Evolutionary conservation across 1,140 invertebrate genomes (phyloP).

Genomic region (Microplitis mediator): DNA sequence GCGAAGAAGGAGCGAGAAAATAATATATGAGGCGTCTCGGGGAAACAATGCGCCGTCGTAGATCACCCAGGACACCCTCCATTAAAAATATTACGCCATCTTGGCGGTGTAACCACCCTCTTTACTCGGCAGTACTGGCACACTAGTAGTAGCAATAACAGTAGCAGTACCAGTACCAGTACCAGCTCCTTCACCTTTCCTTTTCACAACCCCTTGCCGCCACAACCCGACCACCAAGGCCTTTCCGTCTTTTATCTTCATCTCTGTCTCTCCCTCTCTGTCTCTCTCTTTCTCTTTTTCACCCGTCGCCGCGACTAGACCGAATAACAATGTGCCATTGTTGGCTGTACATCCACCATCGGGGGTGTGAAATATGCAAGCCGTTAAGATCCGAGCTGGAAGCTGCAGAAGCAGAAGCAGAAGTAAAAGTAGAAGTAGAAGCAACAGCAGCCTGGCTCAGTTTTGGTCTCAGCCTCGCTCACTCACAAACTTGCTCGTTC

Average conservation of each 20-base stretch:
- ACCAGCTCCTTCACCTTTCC: constrained; percentile 10
- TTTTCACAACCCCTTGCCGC: constrained; percentile 9
- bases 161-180: too few relatives aligned
- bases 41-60: constrained; percentile 41
- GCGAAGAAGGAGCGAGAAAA: constrained; percentile 35
- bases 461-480: constrained; percentile 31
- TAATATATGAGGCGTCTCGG: constrained; percentile 50
- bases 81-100: constrained; percentile 59
- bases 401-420: too few relatives aligned
- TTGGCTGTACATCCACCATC: constrained; percentile 47
- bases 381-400: constrained; percentile 38
- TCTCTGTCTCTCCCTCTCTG: constrained; percentile 10
- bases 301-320: not conserved
- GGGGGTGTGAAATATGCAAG: constrained; percentile 51
- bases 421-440: too few relatives aligned
- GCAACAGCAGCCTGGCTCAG: not conserved
- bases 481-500: not conserved
- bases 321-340: constrained; percentile 48
- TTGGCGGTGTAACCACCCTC: constrained; percentile 38
- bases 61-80: constrained; percentile 56
- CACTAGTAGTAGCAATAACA: not conserved
- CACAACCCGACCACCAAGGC: not conserved
- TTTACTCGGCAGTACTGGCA: constrained; percentile 3
- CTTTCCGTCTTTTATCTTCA: not conserved
- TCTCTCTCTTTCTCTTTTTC: not conserved